Evolutionary conservation across 37 sponge, comb jelly and placozoan genomes (phyloP), one percentile per base, ranked within the genome.

Genomic region (Ianthella basta): DNA sequence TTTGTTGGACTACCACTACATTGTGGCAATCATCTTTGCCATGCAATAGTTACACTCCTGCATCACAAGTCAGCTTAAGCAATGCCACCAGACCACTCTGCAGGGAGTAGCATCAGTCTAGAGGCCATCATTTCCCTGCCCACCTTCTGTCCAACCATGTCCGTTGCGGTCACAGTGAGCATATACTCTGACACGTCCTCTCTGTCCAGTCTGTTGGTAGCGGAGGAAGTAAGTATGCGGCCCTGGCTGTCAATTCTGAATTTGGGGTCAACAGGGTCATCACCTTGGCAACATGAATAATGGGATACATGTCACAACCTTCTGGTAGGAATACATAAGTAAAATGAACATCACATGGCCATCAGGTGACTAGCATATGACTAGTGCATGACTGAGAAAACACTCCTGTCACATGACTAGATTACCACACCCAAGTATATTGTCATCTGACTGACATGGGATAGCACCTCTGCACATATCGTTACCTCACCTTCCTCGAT

Each of bases 251-350:
- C 44, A 19, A 75, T 75, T 6, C 14, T 15, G 54, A 75, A 75
- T 50, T 75, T 75, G 64, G 64, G 64, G 23, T 75, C 37, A 32
- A 2, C 16, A 36, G 78, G 3, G 53, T 75, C 78, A 24, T 75
- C 78, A 40, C 78, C 78, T 75, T 32, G 32, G 4, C 14, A 61
- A 61, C 2, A 29, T 5, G 14, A 12, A 61, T 5, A 29, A 27
- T 13, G 29, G 4, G 29, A 61, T 61, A 57, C 59, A 18, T 57
- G 18, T 57, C 15, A 57, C 18, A 18, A 57, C 59, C 15, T 18
- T 57, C 59, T 57, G 18, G 15, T 57, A 57, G 18, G 18, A 18
- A 57, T 57, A 18, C 29, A 8, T 44, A 8, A 10, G 50, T 8
- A 10, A 8, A 8, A 44, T 44, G 50, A 44, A 8, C 50, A 44